Conservation (phyloP, 1,140 invertebrate species). For the Holcopasites calliopsidis region DNA sequence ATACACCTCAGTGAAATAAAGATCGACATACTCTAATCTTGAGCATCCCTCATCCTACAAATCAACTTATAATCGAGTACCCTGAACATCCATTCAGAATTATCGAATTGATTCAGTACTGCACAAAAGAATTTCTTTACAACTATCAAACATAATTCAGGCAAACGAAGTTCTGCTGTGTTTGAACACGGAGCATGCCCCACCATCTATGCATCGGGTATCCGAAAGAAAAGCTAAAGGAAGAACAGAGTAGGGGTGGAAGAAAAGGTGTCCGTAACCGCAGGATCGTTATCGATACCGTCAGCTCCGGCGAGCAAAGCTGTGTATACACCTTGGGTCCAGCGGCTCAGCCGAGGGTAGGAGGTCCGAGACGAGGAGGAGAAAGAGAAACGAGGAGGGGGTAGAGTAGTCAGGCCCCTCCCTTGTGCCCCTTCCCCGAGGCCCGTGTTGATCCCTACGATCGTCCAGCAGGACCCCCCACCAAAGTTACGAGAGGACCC, state of each 20-base stretch:
- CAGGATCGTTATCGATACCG: slow-evolving; percentile 38
- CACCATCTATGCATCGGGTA: neutral
- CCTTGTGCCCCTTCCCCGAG: slow-evolving; percentile 57
- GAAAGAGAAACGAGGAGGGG: slow-evolving; percentile 59
- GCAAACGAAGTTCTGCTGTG: neutral
- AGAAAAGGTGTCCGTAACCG: slow-evolving; percentile 1
- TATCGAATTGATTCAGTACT: too few species aligned
- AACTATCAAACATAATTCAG: neutral
- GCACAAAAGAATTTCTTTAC: too few species aligned
- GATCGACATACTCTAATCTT: too few species aligned
- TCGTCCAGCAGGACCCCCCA: slow-evolving; percentile 62
- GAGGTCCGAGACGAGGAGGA: slow-evolving; percentile 43
- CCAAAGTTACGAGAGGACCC: slow-evolving; percentile 61
- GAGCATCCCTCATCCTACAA: too few species aligned
- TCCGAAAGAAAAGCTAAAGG: neutral
- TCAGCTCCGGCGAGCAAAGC: slow-evolving; percentile 3
- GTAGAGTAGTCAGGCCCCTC: slow-evolving; percentile 70
- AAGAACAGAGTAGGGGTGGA: too few species aligned
- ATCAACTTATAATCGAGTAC: too few species aligned
- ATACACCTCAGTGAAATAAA: too few species aligned
- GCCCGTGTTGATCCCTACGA: slow-evolving; percentile 44
- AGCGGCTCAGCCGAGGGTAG: slow-evolving; percentile 37
- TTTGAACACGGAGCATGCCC: neutral
- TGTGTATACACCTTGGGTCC: slow-evolving; percentile 19
- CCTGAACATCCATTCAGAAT: too few species aligned